Conservation (phyloP, 2,888 invertebrate genomes). For the Biston stratarius region DNA sequence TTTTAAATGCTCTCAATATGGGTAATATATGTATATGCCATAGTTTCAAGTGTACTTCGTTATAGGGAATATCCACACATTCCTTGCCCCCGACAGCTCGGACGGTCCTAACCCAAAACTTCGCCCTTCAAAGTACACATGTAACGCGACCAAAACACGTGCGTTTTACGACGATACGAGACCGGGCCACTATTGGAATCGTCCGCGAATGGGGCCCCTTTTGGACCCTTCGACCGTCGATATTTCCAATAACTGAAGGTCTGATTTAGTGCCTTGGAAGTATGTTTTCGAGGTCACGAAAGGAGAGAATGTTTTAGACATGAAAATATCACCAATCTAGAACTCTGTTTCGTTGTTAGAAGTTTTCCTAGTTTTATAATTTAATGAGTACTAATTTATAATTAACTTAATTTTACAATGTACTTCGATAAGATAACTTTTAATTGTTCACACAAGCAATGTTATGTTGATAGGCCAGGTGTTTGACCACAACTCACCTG, state of each 20-base stretch:
- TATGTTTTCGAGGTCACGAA: constrained; percentile 26
- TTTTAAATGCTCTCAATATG: too few relatives aligned
- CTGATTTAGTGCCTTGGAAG: constrained; percentile 32
- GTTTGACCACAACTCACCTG: too few relatives aligned
- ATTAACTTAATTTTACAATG: too few relatives aligned
- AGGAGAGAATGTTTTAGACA: not conserved
- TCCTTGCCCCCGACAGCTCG: constrained; percentile 58
- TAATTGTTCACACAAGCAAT: too few relatives aligned
- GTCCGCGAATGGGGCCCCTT: constrained; percentile 68
- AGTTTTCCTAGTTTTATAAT: too few relatives aligned
- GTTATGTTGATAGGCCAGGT: too few relatives aligned
- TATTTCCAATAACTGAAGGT: constrained; percentile 45
- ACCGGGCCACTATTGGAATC: constrained; percentile 71
- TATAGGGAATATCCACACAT: constrained; percentile 54
- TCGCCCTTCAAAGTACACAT: constrained; percentile 80
- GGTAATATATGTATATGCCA: too few relatives aligned
- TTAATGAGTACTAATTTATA: too few relatives aligned
- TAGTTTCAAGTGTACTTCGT: not conserved
- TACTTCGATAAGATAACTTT: too few relatives aligned
- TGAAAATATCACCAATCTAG: not conserved
- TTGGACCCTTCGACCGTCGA: constrained; percentile 55
- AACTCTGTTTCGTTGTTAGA: not conserved
- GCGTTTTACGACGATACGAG: constrained; percentile 74
- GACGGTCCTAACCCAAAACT: constrained; percentile 80
- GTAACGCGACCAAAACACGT: constrained; percentile 78